phyloP scores from a whole-genome alignment of 2,797 vertebrate species.

The Oceanodroma leucorhoa region DNA sequence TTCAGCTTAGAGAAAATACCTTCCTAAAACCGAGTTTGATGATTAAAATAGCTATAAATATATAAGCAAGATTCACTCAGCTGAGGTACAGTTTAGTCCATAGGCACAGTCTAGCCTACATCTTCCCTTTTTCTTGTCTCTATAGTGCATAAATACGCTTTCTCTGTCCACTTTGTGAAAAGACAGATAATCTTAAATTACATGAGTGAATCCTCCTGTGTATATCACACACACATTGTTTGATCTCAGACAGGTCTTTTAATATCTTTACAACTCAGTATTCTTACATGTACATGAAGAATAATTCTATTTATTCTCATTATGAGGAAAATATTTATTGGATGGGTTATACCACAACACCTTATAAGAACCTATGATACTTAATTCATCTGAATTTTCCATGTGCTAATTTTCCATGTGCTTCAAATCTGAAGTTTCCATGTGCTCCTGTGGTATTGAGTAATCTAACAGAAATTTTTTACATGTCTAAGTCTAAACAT shows the following conservation, averaged over 20 bases:
- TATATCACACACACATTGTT: too few relatives aligned
- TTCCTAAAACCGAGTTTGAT: neutral
- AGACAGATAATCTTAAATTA: neutral
- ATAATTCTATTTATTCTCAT: neutral
- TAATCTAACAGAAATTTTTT: neutral
- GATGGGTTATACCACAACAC: neutral
- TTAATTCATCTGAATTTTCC: neutral
- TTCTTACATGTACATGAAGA: neutral
- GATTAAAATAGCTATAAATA: neutral
- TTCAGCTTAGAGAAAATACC: neutral
- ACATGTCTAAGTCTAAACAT: neutral
- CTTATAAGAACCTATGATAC: neutral
- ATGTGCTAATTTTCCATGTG: neutral
- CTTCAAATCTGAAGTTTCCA: neutral
- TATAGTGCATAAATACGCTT: neutral
- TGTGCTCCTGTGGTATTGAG: neutral
- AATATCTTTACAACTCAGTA: neutral
- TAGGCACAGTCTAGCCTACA: neutral
- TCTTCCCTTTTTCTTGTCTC: neutral
- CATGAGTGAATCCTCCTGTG: neutral
- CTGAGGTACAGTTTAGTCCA: neutral
- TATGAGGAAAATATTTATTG: neutral
- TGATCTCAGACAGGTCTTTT: neutral
- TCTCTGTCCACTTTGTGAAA: neutral
- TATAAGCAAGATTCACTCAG: neutral